Percentiles rank a stretch among this genome's conserved stretches.
These are phyloP conservation scores for Barbus barbus DNA, from an alignment of 2,113 vertebrate genomes.

Conservation along the genomic window DNA sequence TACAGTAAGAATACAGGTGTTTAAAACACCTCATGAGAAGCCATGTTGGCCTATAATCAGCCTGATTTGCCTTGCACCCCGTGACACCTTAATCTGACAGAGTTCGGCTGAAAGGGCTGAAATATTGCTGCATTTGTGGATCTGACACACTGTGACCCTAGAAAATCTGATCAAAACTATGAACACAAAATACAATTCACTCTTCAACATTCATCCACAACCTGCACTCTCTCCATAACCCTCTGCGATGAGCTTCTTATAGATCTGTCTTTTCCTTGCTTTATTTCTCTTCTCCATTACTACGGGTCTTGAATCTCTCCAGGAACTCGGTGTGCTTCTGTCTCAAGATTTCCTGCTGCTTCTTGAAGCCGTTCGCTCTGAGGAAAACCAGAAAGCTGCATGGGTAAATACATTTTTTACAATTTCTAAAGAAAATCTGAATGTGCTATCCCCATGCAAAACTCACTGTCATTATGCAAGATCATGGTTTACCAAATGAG, in stretches of 20 bases:
- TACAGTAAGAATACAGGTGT: slow-evolving; percentile 17
- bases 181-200: background rate
- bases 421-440: background rate
- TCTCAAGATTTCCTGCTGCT: slow-evolving; percentile 77
- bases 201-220: background rate
- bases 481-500: too few species aligned
- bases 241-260: background rate
- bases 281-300: slow-evolving; percentile 63
- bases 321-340: slow-evolving; percentile 75
- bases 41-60: background rate
- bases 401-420: background rate
- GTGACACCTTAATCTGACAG: slow-evolving; percentile 4
- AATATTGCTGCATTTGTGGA: background rate
- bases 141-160: background rate
- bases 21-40: slow-evolving; percentile 19
- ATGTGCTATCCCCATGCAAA: background rate
- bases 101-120: background rate
- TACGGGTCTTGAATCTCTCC: slow-evolving; percentile 67
- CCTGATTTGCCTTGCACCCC: background rate
- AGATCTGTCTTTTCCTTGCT: slow-evolving; percentile 20
- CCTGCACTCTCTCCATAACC: background rate
- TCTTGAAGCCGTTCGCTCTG: slow-evolving; percentile 78
- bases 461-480: background rate
- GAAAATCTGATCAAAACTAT: slow-evolving; percentile 18
- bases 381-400: slow-evolving; percentile 32